Conservation (phyloP, 2,888 invertebrate species). For the Cephus rjabovi region DNA sequence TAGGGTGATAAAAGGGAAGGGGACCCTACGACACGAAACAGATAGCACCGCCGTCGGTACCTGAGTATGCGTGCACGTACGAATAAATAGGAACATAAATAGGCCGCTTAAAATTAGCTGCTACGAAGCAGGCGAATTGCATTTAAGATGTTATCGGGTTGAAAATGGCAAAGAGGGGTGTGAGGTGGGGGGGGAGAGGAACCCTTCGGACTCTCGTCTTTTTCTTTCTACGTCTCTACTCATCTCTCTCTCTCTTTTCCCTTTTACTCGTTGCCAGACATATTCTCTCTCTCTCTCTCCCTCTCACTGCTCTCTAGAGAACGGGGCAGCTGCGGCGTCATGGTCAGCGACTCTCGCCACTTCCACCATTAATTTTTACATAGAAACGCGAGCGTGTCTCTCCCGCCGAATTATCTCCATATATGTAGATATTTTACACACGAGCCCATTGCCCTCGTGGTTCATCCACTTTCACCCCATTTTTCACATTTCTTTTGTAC, state of each 20-base stretch:
- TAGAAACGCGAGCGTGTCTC: not conserved
- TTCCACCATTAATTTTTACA: slow-evolving; percentile 4
- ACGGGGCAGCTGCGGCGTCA: slow-evolving; percentile 47
- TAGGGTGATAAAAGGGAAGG: too few species aligned
- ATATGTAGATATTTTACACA: too few species aligned
- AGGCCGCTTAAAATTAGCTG: slow-evolving; percentile 54
- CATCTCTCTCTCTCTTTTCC: slow-evolving; percentile 21
- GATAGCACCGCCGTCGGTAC: too few species aligned
- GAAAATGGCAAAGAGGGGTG: slow-evolving; percentile 13
- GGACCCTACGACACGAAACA: too few species aligned
- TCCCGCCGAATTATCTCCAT: not conserved
- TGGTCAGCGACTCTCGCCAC: slow-evolving; percentile 33
- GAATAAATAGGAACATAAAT: slow-evolving; percentile 53
- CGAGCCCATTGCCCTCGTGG: not conserved
- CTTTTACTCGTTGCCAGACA: slow-evolving; percentile 28
- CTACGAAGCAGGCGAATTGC: slow-evolving; percentile 48
- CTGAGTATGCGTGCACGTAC: slow-evolving; percentile 43
- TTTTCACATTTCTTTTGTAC: not conserved
- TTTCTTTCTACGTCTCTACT: slow-evolving; percentile 15
- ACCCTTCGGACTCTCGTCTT: slow-evolving; percentile 22
- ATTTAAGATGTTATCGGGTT: slow-evolving; percentile 49
- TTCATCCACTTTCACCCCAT: not conserved
- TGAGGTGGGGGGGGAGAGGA: slow-evolving; percentile 34
- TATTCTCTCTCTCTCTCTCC: slow-evolving; percentile 1
- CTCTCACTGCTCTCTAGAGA: slow-evolving; percentile 15